Evolutionary conservation across 2,888 invertebrate species (phyloP).

Genomic region (Cryptus viduatorius): DNA sequence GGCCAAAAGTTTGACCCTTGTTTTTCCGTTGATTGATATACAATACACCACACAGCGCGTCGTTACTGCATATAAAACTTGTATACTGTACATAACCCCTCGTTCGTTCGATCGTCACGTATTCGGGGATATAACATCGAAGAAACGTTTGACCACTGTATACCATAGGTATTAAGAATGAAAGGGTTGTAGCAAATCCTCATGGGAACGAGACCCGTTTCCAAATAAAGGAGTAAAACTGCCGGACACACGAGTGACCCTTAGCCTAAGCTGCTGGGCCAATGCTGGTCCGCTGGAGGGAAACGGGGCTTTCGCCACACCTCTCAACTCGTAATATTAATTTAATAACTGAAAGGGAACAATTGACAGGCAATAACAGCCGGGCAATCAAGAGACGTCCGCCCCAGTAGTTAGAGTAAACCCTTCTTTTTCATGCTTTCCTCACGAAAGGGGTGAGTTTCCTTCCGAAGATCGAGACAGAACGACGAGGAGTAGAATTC

Average conservation of each 20-base stretch:
- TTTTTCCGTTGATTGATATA: conserved; percentile 36
- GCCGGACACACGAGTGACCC: conserved; percentile 76
- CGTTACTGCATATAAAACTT: conserved; percentile 35
- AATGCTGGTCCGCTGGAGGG: conserved; percentile 10
- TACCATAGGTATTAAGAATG: conserved; percentile 49
- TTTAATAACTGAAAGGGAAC: conserved; percentile 83
- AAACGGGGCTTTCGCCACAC: conserved; percentile 28
- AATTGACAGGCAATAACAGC: conserved; percentile 84
- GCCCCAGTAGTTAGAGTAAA: conserved; percentile 74
- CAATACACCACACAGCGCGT: conserved; percentile 14
- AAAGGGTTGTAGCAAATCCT: conserved; percentile 74
- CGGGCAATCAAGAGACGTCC: conserved; percentile 81
- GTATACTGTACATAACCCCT: conserved; percentile 13
- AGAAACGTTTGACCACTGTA: conserved; percentile 59
- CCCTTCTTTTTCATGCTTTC: conserved; percentile 72
- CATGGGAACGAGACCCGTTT: conserved; percentile 76
- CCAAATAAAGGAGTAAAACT: conserved; percentile 78
- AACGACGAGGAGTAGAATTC: conserved; percentile 17
- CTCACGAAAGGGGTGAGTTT: conserved; percentile 52
- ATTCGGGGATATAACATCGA: conserved; percentile 59
- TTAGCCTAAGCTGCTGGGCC: conserved; percentile 36
- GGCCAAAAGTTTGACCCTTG: not conserved
- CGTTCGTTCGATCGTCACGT: conserved; percentile 61
- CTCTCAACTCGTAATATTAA: conserved; percentile 81
- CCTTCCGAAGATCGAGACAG: conserved; percentile 24